A percentile compares a stretch with the other conserved stretches of the same genome.
Conservation (phyloP, 2,797 vertebrate genomes). For the Tolypeutes matacus region DNA sequence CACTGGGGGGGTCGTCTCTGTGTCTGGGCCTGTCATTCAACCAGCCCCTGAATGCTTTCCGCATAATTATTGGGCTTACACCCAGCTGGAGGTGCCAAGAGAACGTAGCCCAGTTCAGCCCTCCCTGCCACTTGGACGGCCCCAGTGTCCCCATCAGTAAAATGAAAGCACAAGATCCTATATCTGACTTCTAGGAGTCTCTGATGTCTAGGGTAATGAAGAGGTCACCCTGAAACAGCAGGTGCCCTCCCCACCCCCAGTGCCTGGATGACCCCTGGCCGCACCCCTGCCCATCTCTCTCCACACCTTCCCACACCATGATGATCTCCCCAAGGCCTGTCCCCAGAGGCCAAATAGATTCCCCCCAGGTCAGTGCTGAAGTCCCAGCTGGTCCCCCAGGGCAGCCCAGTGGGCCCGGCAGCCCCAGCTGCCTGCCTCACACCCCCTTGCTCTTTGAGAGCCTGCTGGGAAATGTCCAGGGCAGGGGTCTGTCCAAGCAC, state of each 20-base stretch:
- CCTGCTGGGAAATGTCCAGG: background rate
- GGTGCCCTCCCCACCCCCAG: background rate
- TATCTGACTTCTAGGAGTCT: background rate
- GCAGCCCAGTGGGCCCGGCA: background rate
- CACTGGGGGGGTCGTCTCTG: too few relatives aligned
- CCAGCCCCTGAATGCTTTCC: too few relatives aligned
- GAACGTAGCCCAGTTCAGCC: too few relatives aligned
- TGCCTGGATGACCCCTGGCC: background rate
- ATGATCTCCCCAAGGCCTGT: background rate
- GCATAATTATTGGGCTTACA: too few relatives aligned
- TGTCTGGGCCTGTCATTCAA: too few relatives aligned
- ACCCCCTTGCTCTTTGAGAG: background rate
- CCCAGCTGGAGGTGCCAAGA: too few relatives aligned
- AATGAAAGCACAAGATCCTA: background rate
- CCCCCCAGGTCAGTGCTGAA: background rate
- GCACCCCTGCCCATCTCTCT: background rate
- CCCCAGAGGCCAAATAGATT: background rate
- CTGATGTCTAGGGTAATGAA: background rate
- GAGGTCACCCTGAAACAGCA: background rate
- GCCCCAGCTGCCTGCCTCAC: background rate
- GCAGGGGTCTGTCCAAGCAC: rapidly evolving
- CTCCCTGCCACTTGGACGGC: background rate
- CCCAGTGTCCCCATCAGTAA: background rate
- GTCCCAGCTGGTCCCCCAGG: background rate
- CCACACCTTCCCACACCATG: background rate